These are phyloP conservation scores for Varanus salvator DNA, from an alignment of 2,113 vertebrate genomes.

Conservation along the genomic window DNA sequence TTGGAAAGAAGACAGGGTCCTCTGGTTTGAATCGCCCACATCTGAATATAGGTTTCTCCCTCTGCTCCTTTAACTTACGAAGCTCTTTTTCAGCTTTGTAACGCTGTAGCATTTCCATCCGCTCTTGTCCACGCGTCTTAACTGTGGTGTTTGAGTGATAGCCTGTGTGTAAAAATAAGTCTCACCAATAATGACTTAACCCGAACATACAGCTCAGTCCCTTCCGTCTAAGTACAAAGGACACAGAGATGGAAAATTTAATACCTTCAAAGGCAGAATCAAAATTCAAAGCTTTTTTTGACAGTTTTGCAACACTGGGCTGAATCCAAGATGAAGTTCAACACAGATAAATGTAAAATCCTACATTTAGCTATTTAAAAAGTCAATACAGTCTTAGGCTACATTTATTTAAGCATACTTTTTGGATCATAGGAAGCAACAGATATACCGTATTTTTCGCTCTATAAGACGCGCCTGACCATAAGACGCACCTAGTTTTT, in stretches of 20 bases:
- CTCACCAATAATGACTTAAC: background rate
- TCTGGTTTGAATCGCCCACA: conserved; percentile 85
- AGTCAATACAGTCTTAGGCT: background rate
- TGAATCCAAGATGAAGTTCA: background rate
- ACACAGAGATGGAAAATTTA: background rate
- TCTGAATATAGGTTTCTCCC: conserved; percentile 88
- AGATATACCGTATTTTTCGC: too few species aligned
- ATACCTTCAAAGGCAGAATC: background rate
- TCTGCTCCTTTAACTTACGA: conserved; percentile 85
- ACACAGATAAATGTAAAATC: background rate
- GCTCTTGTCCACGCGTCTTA: conserved; percentile 74
- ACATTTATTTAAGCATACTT: background rate
- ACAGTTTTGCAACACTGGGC: background rate
- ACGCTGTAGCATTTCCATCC: conserved; percentile 85
- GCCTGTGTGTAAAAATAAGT: conserved; percentile 11
- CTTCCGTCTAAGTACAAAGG: background rate
- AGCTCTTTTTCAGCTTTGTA: conserved; percentile 91
- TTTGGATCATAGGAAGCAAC: background rate
- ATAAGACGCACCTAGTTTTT: too few species aligned
- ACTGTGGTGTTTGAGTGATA: background rate
- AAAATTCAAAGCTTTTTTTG: background rate
- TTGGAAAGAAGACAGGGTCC: conserved; percentile 45
- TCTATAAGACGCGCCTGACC: too few species aligned
- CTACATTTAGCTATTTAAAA: background rate
- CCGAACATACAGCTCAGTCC: background rate